These are phyloP conservation scores for Tipula confusa DNA, from an alignment of 2,888 invertebrate species.

Conservation along the genomic window DNA sequence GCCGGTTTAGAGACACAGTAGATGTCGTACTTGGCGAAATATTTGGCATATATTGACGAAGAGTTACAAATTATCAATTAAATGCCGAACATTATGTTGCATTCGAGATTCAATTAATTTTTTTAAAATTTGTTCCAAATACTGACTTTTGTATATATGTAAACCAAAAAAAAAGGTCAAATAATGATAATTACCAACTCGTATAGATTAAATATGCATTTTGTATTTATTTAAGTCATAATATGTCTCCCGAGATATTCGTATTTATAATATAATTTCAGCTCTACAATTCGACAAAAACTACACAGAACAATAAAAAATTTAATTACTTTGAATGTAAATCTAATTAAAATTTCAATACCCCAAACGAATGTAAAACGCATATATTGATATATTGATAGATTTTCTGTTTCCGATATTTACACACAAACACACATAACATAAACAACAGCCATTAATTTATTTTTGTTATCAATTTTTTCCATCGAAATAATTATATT, in stretches of 20 bases:
- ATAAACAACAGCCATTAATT: background rate
- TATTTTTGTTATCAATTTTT: background rate
- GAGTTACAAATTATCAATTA: too few species aligned
- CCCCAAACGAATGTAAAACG: background rate
- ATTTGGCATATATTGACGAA: too few species aligned
- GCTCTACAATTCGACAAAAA: background rate
- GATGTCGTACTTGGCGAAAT: too few species aligned
- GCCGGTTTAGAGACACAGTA: too few species aligned
- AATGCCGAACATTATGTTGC: too few species aligned
- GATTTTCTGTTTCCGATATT: background rate
- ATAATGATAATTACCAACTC: background rate
- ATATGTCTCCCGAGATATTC: background rate
- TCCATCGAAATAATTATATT: slow-evolving; percentile 4
- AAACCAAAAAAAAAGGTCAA: too few species aligned
- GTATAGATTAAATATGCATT: background rate
- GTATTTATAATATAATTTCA: background rate
- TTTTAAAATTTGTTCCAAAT: too few species aligned
- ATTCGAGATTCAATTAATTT: too few species aligned
- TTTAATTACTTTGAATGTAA: slow-evolving; percentile 25
- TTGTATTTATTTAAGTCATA: background rate
- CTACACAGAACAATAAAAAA: background rate
- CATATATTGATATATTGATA: background rate
- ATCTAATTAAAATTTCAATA: background rate
- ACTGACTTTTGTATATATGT: too few species aligned
- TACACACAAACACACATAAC: background rate